Base-by-base conservation (phyloP, 2,888 invertebrate species). In the Boloria euphrosyne region DNA sequence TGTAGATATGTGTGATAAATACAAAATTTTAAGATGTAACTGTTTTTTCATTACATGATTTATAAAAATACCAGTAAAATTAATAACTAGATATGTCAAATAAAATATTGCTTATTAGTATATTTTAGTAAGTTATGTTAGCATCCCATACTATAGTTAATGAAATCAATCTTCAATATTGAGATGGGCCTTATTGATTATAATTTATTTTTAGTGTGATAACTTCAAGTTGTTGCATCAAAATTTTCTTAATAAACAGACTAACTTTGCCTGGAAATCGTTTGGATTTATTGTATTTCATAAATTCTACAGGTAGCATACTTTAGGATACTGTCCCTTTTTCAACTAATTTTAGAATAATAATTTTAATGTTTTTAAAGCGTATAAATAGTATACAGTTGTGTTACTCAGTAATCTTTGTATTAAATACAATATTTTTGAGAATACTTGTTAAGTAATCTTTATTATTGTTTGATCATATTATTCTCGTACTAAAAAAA, bases 1-100 rank as follows among this genome's bases (percentile, higher is more conserved):
- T 93, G 92, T 93, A 93, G 93, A 93, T 93, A 92, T 89, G 84
- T 87, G 89, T 89, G 85, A 90, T 89, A 92, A 93, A 93, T 93
- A 93, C 93, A 93, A 93, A 93, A 93, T 93, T 92, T 92, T 93
- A 92, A 90, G 81, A 87, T 84, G 75, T 83, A 84, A 84, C 80
- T 87, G 88, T 90, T 90, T 90, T 90, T 90, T 90, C 85, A 87
- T 84, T 84, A 83, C 82, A 82, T 86, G 82, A 84, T 87, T 87
- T 85, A 81, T 84, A 86, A 82, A 80, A 84, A 86, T 84, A 89
- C 88, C 87, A 89, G 85, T 87, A 87, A 86, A 82, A 83, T 82
- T 81, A 79, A 84, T 81, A 80, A 85, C 83, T 87, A 86, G 83
- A 84, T 85, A 84, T 85, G 85, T 87, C 83, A 79, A 85, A 71